Conservation (phyloP, 2,888 invertebrate genomes). For the Leucoma salicis region DNA sequence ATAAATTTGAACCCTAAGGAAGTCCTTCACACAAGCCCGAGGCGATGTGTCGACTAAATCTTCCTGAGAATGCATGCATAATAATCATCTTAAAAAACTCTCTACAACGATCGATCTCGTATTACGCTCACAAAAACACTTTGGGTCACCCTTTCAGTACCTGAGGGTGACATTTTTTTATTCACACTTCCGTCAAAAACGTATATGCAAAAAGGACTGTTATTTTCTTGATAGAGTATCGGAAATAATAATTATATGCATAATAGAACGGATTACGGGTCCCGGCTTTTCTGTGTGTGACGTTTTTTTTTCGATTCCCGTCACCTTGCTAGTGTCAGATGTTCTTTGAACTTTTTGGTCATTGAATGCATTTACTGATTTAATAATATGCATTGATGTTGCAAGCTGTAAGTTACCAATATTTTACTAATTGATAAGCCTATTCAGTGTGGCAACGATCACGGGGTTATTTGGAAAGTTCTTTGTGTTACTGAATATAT, state of each 20-base stretch:
- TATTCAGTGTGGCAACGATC: slow-evolving; percentile 37
- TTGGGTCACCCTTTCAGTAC: slow-evolving; percentile 70
- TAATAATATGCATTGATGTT: slow-evolving; percentile 67
- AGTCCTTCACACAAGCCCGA: slow-evolving; percentile 61
- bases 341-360: slow-evolving; percentile 54
- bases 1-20: slow-evolving; percentile 56
- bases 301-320: slow-evolving; percentile 65
- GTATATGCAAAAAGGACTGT: slow-evolving; percentile 79
- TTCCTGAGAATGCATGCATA: slow-evolving; percentile 80
- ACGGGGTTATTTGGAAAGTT: slow-evolving; percentile 39
- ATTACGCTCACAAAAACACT: slow-evolving; percentile 66
- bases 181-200: slow-evolving; percentile 78
- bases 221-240: slow-evolving; percentile 77
- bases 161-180: slow-evolving; percentile 79
- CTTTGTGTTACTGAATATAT: slow-evolving; percentile 29
- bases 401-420: slow-evolving; percentile 61
- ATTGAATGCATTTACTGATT: slow-evolving; percentile 45
- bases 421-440: slow-evolving; percentile 61
- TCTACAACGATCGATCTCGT: slow-evolving; percentile 61
- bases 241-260: slow-evolving; percentile 83
- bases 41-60: slow-evolving; percentile 63
- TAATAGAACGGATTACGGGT: slow-evolving; percentile 78
- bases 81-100: slow-evolving; percentile 66
- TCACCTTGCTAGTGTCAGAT: slow-evolving; percentile 75
- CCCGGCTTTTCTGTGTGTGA: slow-evolving; percentile 61